These are phyloP conservation scores for Tauraco erythrolophus DNA, from an alignment of 2,113 vertebrate species.

Conservation along the genomic window DNA sequence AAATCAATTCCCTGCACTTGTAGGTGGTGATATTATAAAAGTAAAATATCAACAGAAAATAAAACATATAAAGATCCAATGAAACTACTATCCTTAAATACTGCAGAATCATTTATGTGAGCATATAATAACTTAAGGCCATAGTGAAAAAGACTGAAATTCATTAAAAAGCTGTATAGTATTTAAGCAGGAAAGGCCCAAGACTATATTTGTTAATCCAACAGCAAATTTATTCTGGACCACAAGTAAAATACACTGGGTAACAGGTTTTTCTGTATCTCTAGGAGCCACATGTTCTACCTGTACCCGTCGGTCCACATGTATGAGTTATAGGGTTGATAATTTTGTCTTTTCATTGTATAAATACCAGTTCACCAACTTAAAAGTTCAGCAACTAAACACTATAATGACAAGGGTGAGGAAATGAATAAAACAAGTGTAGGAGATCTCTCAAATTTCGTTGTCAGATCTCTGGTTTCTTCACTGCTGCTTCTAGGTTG, in stretches of 20 bases:
- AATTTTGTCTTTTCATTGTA: neutral
- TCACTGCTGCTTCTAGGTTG: neutral
- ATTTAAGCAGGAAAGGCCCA: neutral
- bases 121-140: neutral
- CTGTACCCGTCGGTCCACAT: neutral
- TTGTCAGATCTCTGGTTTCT: neutral
- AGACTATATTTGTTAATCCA: neutral
- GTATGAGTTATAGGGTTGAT: neutral
- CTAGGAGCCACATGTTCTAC: neutral
- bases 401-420: neutral
- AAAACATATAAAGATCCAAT: neutral
- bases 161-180: rapidly evolving
- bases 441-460: neutral
- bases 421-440: neutral
- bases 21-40: neutral
- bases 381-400: neutral
- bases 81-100: neutral
- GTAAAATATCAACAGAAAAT: neutral
- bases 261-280: neutral
- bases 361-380: neutral
- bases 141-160: neutral
- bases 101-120: neutral
- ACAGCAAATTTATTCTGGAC: neutral
- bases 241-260: neutral
- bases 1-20: neutral